Evolutionary conservation across 2,797 vertebrate genomes (phyloP).

Genomic region (Lagodon rhomboides): DNA sequence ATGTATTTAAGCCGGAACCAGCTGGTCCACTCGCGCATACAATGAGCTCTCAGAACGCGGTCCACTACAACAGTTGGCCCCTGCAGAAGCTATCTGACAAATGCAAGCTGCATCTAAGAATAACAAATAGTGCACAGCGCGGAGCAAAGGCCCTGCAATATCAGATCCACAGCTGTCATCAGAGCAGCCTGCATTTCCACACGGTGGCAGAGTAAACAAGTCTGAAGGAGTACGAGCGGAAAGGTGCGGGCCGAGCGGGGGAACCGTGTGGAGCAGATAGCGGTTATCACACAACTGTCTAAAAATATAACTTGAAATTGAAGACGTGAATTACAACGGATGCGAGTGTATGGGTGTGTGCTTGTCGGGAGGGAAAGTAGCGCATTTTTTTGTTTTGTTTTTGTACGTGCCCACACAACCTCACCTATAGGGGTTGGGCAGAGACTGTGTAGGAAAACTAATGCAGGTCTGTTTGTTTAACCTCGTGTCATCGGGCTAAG

Average conservation of each 20-base stretch:
- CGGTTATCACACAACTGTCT: slow-evolving; percentile 57
- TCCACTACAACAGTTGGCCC: slow-evolving; percentile 5
- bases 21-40: background rate
- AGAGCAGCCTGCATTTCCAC: slow-evolving; percentile 81
- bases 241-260: slow-evolving; percentile 61
- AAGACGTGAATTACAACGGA: slow-evolving; percentile 59
- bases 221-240: slow-evolving; percentile 51
- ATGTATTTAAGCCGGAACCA: slow-evolving; percentile 5
- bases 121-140: slow-evolving; percentile 61
- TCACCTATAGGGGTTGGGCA: slow-evolving; percentile 65
- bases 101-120: slow-evolving; percentile 60
- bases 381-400: slow-evolving; percentile 62
- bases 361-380: slow-evolving; percentile 49
- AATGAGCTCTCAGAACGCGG: slow-evolving; percentile 30
- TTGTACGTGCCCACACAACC: slow-evolving; percentile 62
- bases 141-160: slow-evolving; percentile 50
- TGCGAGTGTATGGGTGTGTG: slow-evolving; percentile 44
- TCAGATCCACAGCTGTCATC: slow-evolving; percentile 75
- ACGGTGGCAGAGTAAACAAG: slow-evolving; percentile 83
- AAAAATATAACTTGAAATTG: slow-evolving; percentile 67
- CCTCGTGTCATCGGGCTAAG: slow-evolving; percentile 70
- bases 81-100: slow-evolving; percentile 61
- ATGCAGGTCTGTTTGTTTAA: slow-evolving; percentile 82
- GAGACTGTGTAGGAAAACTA: slow-evolving; percentile 45
- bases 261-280: slow-evolving; percentile 73